Evolutionary conservation across 2,113 vertebrate species (phyloP).

Genomic region (Polypterus senegalus): DNA sequence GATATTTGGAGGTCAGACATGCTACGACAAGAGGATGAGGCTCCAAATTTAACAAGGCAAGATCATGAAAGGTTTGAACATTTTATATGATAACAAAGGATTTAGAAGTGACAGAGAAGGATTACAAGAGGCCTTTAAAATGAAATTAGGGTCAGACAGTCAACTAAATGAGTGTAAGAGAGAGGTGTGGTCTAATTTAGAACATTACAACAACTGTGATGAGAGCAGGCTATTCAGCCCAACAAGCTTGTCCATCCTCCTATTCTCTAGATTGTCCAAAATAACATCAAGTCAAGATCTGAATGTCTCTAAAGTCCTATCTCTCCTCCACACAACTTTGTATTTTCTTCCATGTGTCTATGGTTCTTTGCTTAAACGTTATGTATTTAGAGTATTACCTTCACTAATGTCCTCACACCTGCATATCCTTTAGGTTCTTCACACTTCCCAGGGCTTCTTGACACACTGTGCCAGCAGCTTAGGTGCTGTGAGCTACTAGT

Average conservation of each 20-base stretch:
- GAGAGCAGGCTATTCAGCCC: too few species aligned
- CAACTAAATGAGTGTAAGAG: not conserved
- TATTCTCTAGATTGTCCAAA: too few species aligned
- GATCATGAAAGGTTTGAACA: too few species aligned
- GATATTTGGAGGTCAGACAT: too few species aligned
- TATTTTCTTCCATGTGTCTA: not conserved
- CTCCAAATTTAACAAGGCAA: too few species aligned
- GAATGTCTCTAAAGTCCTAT: not conserved
- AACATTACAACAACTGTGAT: not conserved
- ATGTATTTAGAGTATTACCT: not conserved
- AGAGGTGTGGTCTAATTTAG: not conserved
- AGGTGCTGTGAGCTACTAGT: constrained; percentile 26
- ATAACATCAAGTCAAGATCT: not conserved
- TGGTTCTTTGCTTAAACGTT: not conserved
- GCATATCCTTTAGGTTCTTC: constrained; percentile 21
- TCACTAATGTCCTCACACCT: not conserved
- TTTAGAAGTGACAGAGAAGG: too few species aligned
- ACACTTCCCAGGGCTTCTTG: constrained; percentile 33
- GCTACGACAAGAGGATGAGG: too few species aligned
- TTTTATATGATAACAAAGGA: too few species aligned
- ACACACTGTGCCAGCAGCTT: constrained; percentile 32
- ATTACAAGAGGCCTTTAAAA: too few species aligned
- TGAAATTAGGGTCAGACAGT: too few species aligned
- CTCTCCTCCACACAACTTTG: not conserved
- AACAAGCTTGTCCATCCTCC: too few species aligned